Evolutionary conservation across 2,113 vertebrate genomes (phyloP).

Genomic region (Amphiprion percula): DNA sequence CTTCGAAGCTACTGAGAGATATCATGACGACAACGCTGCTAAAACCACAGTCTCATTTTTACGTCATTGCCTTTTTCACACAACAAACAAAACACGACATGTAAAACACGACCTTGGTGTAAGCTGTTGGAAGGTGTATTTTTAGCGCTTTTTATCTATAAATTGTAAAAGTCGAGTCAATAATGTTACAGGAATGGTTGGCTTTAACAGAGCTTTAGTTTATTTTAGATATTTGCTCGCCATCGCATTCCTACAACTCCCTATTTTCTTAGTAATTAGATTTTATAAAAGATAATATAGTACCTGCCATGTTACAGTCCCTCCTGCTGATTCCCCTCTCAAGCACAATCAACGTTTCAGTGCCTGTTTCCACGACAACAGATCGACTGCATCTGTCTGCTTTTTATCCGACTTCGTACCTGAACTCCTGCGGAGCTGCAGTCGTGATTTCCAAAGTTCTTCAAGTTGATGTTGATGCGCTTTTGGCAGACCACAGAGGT

Average conservation of each 20-base stretch:
- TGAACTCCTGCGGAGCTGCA: conserved; percentile 36
- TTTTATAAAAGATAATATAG: neutral
- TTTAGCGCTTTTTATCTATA: neutral
- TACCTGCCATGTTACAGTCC: neutral
- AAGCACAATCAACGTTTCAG: conserved; percentile 73
- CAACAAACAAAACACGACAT: too few species aligned
- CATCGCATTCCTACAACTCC: neutral
- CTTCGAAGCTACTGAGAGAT: too few species aligned
- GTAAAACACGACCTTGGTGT: neutral
- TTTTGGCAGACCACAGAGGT: conserved; percentile 30
- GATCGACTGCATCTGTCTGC: conserved; percentile 5
- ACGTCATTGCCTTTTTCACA: too few species aligned
- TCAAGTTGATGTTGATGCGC: conserved; percentile 27
- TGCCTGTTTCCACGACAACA: conserved; percentile 62
- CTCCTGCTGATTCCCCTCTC: conserved; percentile 1
- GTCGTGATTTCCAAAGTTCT: conserved; percentile 53
- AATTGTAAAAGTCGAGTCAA: neutral
- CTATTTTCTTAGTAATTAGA: neutral
- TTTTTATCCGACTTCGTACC: neutral
- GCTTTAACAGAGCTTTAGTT: neutral
- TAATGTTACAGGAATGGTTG: too few species aligned
- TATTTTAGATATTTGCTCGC: neutral
- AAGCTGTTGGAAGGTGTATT: neutral
- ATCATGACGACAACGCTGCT: too few species aligned
- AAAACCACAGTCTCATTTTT: too few species aligned